These are phyloP conservation scores for Heptranchias perlo DNA, from an alignment of 2,113 vertebrate species.

Conservation along the genomic window DNA sequence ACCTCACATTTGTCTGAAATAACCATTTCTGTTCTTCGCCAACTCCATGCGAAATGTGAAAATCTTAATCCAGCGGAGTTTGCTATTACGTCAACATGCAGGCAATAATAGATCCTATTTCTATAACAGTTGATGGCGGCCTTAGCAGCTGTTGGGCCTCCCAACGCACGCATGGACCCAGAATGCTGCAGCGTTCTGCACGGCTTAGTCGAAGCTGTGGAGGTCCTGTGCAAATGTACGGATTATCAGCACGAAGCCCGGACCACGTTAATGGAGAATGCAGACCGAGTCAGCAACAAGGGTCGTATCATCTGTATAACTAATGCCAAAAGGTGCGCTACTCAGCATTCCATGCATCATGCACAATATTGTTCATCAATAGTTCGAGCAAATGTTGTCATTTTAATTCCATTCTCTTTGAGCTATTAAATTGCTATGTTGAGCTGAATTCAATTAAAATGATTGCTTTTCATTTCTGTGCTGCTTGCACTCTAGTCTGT, in stretches of 20 bases:
- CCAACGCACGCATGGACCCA: constrained; percentile 85
- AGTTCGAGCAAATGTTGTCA: background rate
- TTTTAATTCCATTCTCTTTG: background rate
- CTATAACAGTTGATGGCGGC: constrained; percentile 79
- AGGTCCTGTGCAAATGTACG: constrained; percentile 89
- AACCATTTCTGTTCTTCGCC: background rate
- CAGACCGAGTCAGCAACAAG: constrained; percentile 84
- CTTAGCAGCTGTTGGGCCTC: constrained; percentile 84
- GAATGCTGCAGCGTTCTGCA: constrained; percentile 96
- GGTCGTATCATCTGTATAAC: constrained; percentile 94
- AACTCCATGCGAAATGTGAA: background rate
- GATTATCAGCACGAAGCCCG: constrained; percentile 87
- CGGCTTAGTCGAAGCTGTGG: constrained; percentile 85
- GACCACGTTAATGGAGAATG: constrained; percentile 80
- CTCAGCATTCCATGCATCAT: background rate
- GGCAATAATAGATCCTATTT: background rate
- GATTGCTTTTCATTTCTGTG: background rate
- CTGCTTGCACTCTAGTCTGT: background rate
- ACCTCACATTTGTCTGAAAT: background rate
- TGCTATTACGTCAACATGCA: background rate
- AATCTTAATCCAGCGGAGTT: background rate
- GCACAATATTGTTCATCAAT: background rate
- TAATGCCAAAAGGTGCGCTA: constrained; percentile 83
- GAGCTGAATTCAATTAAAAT: background rate
- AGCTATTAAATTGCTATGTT: background rate